These are phyloP conservation scores for Microtus obscurus DNA, from an alignment of 2,797 vertebrate genomes.

Conservation along the genomic window DNA sequence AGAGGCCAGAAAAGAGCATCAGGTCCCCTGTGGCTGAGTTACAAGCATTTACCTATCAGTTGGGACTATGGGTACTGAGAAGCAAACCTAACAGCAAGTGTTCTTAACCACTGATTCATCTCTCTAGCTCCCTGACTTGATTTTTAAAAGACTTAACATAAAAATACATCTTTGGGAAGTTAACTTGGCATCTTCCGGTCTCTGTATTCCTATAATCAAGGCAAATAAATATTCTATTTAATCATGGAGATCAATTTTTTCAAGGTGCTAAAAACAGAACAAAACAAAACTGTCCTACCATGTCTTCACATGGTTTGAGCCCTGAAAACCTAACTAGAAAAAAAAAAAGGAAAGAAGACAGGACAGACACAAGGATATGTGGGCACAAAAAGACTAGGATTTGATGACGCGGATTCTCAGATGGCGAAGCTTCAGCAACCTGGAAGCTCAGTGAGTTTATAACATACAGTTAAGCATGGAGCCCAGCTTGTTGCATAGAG, in stretches of 20 bases:
- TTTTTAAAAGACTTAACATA: conserved; percentile 35
- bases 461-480: not conserved
- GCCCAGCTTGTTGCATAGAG: not conserved
- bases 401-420: not conserved
- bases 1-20: not conserved
- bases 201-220: not conserved
- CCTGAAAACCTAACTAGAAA: not conserved
- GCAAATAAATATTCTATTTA: not conserved
- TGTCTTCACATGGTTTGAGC: not conserved
- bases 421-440: no score
- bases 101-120: not conserved
- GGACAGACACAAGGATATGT: no score
- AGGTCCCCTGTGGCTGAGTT: not conserved
- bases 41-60: not conserved
- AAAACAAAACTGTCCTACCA: not conserved
- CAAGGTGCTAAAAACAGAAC: not conserved
- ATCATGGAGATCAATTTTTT: conserved; percentile 13
- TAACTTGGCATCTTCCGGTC: not conserved
- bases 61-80: no score
- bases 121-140: not conserved
- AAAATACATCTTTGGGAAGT: not conserved
- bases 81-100: not conserved
- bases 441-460: not conserved
- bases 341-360: not conserved
- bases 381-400: not conserved